A percentile compares a stretch with the other conserved stretches of the same genome.
Evolutionary conservation across 1,140 invertebrate genomes (phyloP).

Genomic region (Argopecten irradians): DNA sequence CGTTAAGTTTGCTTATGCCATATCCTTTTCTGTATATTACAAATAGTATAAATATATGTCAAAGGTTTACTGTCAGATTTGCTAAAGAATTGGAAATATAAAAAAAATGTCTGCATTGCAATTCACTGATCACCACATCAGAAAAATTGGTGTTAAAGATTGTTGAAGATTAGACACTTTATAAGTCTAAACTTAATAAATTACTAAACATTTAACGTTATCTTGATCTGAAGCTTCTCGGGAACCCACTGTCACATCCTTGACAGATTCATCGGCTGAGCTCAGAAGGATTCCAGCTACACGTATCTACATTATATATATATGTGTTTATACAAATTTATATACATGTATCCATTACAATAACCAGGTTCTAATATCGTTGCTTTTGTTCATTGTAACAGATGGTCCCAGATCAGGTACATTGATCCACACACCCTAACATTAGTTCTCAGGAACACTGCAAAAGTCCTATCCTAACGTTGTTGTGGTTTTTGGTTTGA

Average conservation of each 20-base stretch:
- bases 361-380: not conserved
- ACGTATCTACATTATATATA: constrained; percentile 5
- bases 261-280: not conserved
- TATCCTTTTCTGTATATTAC: no score
- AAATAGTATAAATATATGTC: no score
- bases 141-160: no score
- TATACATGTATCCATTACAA: not conserved
- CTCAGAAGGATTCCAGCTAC: not conserved
- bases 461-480: not conserved
- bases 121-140: no score
- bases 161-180: no score
- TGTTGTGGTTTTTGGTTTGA: not conserved
- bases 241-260: not conserved
- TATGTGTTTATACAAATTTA: not conserved
- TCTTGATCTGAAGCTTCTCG: not conserved
- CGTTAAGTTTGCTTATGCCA: no score
- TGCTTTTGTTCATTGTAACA: constrained; percentile 26
- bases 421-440: not conserved
- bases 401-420: constrained; percentile 52
- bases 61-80: no score
- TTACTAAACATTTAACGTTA: not conserved
- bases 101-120: no score
- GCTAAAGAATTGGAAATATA: no score
- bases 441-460: not conserved
- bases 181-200: no score